A percentile compares a stretch with the other conserved stretches of the same genome.
These are phyloP conservation scores for Salmo trutta DNA, from an alignment of 2,797 vertebrate genomes.

Conservation along the genomic window DNA sequence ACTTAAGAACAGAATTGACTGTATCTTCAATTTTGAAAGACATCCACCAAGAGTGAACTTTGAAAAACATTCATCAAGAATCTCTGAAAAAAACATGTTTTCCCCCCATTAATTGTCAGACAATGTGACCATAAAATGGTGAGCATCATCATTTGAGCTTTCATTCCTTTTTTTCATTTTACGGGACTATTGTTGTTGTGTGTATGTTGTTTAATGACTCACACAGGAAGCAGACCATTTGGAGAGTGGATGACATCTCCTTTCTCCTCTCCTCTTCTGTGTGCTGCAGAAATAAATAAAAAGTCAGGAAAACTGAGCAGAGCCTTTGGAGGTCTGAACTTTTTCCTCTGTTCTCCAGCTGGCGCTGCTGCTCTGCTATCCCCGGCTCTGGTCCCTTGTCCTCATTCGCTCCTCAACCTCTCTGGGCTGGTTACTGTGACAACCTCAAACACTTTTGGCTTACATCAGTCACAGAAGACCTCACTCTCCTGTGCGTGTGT, in stretches of 20 bases:
- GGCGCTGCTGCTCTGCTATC: neutral
- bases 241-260: constrained; percentile 35
- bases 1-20: neutral
- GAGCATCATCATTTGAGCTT: neutral
- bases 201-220: constrained; percentile 31
- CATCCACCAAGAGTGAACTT: neutral
- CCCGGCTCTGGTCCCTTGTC: neutral
- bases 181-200: neutral
- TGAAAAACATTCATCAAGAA: neutral
- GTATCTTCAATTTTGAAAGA: neutral
- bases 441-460: neutral
- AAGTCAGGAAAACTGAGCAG: constrained; percentile 25
- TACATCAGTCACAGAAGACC: neutral
- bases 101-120: neutral
- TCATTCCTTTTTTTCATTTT: neutral
- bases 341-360: neutral
- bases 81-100: neutral
- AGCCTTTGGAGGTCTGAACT: neutral
- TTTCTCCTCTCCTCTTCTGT: constrained; percentile 25
- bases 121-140: neutral
- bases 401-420: neutral
- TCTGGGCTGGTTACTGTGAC: neutral
- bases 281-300: constrained; percentile 37
- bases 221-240: constrained; percentile 38
- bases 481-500: neutral